phyloP scores from a whole-genome alignment of 1,140 invertebrate genomes.

The Oryzaephilus surinamensis region DNA sequence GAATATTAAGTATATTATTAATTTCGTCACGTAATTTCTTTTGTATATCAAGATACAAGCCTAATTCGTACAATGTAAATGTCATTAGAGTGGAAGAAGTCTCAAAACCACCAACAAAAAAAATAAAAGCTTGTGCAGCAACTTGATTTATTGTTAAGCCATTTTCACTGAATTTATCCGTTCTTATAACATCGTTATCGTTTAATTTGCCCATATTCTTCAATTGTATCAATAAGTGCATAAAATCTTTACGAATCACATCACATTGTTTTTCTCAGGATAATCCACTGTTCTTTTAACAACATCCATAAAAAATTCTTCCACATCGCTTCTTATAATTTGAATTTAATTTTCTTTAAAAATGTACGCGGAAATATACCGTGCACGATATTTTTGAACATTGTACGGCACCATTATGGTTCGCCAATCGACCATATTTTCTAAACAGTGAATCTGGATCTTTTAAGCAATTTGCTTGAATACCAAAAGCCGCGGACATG shows the following conservation, averaged over 20 bases:
- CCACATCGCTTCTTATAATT: background rate
- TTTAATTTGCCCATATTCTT: too few relatives aligned
- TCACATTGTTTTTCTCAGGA: slow-evolving; percentile 35
- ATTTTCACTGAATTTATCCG: slow-evolving; percentile 29
- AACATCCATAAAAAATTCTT: slow-evolving; percentile 24
- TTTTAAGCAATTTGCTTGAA: slow-evolving; percentile 38
- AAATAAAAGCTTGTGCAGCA: slow-evolving; percentile 44
- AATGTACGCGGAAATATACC: background rate
- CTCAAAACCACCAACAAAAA: slow-evolving; percentile 52
- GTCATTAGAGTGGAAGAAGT: slow-evolving; percentile 51
- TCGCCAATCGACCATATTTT: slow-evolving; percentile 9
- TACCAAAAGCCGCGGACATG: slow-evolving; percentile 40
- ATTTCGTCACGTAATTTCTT: slow-evolving; percentile 41
- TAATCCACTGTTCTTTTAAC: slow-evolving; percentile 34
- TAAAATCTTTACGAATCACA: slow-evolving; percentile 40
- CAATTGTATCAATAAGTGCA: slow-evolving; percentile 42
- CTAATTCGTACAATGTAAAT: slow-evolving; percentile 53
- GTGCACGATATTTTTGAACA: background rate
- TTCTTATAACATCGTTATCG: too few relatives aligned
- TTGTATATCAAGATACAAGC: slow-evolving; percentile 38
- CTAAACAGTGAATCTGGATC: slow-evolving; percentile 35
- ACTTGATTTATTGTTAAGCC: slow-evolving; percentile 37
- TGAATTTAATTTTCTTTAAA: too few relatives aligned
- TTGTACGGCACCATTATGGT: too few relatives aligned
- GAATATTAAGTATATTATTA: slow-evolving; percentile 32